These are phyloP conservation scores for Mesochorus sp. DNA, from an alignment of 2,888 invertebrate species.

Conservation along the genomic window DNA sequence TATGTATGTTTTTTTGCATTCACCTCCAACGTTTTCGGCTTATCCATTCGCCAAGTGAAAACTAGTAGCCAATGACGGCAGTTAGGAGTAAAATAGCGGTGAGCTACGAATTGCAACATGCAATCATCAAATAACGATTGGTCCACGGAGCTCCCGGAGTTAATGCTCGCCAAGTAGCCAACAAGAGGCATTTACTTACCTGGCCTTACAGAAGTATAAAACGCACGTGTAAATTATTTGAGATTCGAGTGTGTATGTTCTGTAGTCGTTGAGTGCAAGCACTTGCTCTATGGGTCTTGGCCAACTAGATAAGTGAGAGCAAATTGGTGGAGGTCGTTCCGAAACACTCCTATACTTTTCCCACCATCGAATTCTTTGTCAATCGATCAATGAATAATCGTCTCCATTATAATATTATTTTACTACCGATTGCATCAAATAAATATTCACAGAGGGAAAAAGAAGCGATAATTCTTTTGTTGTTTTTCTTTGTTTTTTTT, in stretches of 20 bases:
- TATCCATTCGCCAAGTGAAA: conserved; percentile 11
- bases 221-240: conserved; percentile 16
- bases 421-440: background rate
- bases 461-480: background rate
- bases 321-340: conserved; percentile 25
- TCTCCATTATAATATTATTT: background rate
- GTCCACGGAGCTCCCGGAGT: conserved; percentile 24
- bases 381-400: background rate
- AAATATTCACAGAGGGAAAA: background rate
- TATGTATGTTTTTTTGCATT: conserved; percentile 12
- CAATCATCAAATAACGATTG: conserved; percentile 56
- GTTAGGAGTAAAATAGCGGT: conserved; percentile 20
- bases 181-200: conserved; percentile 61
- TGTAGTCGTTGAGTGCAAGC: conserved; percentile 10
- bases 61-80: background rate
- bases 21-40: background rate
- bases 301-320: conserved; percentile 53
- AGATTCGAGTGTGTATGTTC: background rate
- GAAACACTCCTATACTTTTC: conserved; percentile 14
- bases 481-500: background rate
- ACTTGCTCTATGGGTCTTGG: conserved; percentile 52
- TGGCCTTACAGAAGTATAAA: conserved; percentile 55
- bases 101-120: conserved; percentile 58
- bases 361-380: background rate
- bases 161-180: conserved; percentile 27